phyloP scores from a whole-genome alignment of 2,113 vertebrate species.

The Syngnathus typhle region DNA sequence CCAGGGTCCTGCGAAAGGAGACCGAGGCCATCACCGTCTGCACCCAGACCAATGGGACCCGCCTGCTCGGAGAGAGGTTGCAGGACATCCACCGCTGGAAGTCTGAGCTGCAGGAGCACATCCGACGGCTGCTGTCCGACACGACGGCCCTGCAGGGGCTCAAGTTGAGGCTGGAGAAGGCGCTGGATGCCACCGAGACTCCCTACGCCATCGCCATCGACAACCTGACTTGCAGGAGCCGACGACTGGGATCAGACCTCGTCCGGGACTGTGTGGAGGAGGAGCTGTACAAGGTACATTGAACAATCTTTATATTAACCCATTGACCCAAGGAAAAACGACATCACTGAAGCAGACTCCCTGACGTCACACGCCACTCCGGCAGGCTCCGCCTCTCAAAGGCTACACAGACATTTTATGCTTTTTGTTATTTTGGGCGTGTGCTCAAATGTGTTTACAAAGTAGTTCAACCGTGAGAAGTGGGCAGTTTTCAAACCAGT shows the following conservation, averaged over 20 bases:
- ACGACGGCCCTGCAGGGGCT: conserved; percentile 65
- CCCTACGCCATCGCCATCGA: conserved; percentile 75
- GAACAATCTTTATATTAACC: not conserved
- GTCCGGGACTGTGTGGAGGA: conserved; percentile 79
- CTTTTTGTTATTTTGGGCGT: too few relatives aligned
- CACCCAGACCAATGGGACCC: conserved; percentile 67
- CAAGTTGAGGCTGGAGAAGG: conserved; percentile 76
- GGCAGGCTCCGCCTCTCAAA: too few relatives aligned
- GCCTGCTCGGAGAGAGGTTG: conserved; percentile 70
- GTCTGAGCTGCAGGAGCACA: conserved; percentile 75
- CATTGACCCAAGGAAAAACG: too few relatives aligned
- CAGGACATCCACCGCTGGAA: conserved; percentile 76
- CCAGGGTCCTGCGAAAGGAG: conserved; percentile 53
- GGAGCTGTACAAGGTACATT: conserved; percentile 79
- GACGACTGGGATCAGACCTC: conserved; percentile 76
- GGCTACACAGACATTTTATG: too few relatives aligned
- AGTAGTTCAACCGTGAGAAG: too few relatives aligned
- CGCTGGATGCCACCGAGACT: conserved; percentile 73
- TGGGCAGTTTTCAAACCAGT: too few relatives aligned
- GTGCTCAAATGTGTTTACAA: too few relatives aligned
- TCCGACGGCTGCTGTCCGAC: conserved; percentile 67
- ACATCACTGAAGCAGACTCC: too few relatives aligned
- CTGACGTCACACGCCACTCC: too few relatives aligned
- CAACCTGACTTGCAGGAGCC: conserved; percentile 81
- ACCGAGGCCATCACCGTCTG: conserved; percentile 43